A percentile compares a stretch with the other conserved stretches of the same genome.
Evolutionary conservation across 2,888 invertebrate species (phyloP).

Genomic region (Criorhina ranunculi): DNA sequence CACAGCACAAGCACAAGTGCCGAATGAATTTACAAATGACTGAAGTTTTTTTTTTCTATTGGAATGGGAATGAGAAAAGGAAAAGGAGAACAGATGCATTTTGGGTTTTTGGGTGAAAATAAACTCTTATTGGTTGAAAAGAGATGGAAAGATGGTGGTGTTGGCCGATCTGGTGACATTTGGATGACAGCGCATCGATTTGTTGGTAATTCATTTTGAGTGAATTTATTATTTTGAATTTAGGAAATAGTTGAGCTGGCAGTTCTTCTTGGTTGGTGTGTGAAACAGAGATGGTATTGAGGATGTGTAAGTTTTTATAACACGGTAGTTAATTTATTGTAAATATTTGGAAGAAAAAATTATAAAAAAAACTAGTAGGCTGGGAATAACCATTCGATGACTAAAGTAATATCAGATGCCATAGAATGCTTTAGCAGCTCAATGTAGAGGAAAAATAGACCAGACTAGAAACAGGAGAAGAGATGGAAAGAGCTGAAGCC

Average conservation of each 20-base stretch:
- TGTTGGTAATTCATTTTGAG: slow-evolving; percentile 33
- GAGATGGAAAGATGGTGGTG: slow-evolving; percentile 17
- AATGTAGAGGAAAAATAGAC: too few species aligned
- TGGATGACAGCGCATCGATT: slow-evolving; percentile 55
- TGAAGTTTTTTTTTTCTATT: slow-evolving; percentile 7
- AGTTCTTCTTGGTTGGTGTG: neutral
- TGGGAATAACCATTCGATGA: too few species aligned
- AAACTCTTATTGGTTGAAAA: slow-evolving; percentile 5
- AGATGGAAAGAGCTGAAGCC: too few species aligned
- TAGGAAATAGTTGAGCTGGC: slow-evolving; percentile 3
- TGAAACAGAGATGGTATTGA: slow-evolving; percentile 17
- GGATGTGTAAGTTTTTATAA: neutral
- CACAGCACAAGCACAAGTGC: neutral
- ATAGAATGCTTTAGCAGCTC: too few species aligned
- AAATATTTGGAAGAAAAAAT: too few species aligned
- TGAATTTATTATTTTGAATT: slow-evolving; percentile 15
- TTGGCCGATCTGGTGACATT: slow-evolving; percentile 48
- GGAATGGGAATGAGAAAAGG: slow-evolving; percentile 17
- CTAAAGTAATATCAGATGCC: too few species aligned
- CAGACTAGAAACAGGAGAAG: too few species aligned
- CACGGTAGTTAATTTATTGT: too few species aligned
- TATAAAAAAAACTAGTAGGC: too few species aligned
- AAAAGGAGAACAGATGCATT: slow-evolving; percentile 7
- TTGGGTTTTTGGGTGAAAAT: neutral
- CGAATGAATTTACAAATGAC: slow-evolving; percentile 23